phyloP scores from a whole-genome alignment of 2,888 invertebrate species.

The Pyrrhosoma nymphula region DNA sequence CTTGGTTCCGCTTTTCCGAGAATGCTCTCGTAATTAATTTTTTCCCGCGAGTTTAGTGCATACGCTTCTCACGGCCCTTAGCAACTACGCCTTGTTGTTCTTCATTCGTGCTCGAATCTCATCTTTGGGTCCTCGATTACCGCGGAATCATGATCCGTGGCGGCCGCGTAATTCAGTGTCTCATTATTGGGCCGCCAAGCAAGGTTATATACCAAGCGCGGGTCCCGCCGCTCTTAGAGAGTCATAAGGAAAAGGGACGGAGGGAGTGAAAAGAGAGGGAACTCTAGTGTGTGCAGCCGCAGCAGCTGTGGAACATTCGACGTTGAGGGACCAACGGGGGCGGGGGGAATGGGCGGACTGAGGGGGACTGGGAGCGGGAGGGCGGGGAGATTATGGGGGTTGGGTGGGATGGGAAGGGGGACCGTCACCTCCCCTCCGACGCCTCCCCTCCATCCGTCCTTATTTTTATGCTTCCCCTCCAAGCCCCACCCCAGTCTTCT shows the following conservation, averaged over 20 bases:
- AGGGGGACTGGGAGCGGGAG: conserved; percentile 11
- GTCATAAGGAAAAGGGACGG: not conserved
- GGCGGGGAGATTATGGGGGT: conserved; percentile 44
- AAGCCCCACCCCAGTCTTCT: not conserved
- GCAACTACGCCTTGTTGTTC: not conserved
- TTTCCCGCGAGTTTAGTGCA: not conserved
- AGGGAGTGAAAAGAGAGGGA: not conserved
- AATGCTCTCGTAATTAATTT: not conserved
- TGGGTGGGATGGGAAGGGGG: not conserved
- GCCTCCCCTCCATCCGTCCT: conserved; percentile 14
- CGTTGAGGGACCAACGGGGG: not conserved
- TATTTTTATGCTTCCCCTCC: not conserved
- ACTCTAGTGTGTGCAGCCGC: conserved; percentile 47
- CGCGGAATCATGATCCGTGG: not conserved
- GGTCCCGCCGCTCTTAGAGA: not conserved
- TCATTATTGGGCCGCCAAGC: conserved; percentile 55
- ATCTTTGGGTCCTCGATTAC: conserved; percentile 4
- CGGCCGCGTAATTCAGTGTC: not conserved
- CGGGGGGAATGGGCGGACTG: no score
- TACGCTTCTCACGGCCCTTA: not conserved
- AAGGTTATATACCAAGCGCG: conserved; percentile 13
- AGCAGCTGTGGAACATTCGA: conserved; percentile 66
- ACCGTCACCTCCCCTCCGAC: not conserved
- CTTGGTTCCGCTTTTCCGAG: not conserved
- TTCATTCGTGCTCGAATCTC: not conserved